Percentiles rank a stretch among this genome's conserved stretches.
These are phyloP conservation scores for Temnothorax ravouxi DNA, from an alignment of 2,888 invertebrate genomes.

Conservation along the genomic window DNA sequence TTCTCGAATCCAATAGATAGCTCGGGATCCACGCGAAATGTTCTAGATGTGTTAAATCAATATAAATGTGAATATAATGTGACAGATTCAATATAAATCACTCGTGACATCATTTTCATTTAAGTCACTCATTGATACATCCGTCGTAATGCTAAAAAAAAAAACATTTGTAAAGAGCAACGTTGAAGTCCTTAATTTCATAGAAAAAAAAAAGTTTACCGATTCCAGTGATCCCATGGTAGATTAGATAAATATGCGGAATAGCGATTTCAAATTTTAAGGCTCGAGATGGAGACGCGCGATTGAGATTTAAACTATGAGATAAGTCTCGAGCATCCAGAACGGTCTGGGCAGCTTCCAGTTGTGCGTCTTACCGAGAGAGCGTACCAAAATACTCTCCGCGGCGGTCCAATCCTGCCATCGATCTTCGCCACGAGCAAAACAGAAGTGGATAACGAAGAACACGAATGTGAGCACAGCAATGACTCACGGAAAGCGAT, in stretches of 20 bases:
- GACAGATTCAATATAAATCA: neutral
- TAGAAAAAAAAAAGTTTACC: neutral
- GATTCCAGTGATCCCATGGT: neutral
- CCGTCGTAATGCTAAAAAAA: neutral
- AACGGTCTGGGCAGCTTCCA: conserved; percentile 37
- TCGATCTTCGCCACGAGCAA: conserved; percentile 54
- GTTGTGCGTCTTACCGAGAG: conserved; percentile 47
- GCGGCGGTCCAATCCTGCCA: conserved; percentile 48
- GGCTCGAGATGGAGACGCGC: neutral
- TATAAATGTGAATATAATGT: too few relatives aligned
- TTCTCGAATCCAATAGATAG: conserved; percentile 15
- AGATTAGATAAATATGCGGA: neutral
- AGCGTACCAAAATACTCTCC: conserved; percentile 52
- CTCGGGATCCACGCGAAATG: neutral
- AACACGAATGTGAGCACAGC: conserved; percentile 28
- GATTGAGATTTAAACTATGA: conserved; percentile 17
- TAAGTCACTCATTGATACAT: neutral
- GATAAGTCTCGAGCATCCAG: conserved; percentile 40
- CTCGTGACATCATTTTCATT: neutral
- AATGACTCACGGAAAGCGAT: conserved; percentile 36
- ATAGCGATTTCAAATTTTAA: neutral
- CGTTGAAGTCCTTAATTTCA: neutral
- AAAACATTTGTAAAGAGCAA: neutral
- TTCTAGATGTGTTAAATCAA: neutral
- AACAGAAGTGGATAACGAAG: conserved; percentile 46